phyloP scores from a whole-genome alignment of 2,113 vertebrate species.

The Rattus norvegicus region GRCr8 NC_086022.1:131134001-131134500 shows the following conservation, averaged over 20 bases:
- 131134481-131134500: background rate
- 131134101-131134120: background rate
- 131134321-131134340: background rate
- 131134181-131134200: background rate
- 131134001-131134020: background rate
- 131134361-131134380: slow-evolving; percentile 23
- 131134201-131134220: background rate
- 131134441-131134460: background rate
- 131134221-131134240: background rate
- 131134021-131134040: background rate
- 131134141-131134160: background rate
- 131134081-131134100: background rate
- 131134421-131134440: background rate
- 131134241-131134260: slow-evolving; percentile 21
- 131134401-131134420: background rate
- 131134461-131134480: background rate
- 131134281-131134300: background rate
- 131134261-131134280: slow-evolving; percentile 36
- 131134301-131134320: slow-evolving; percentile 1
- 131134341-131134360: background rate
- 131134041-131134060: background rate
- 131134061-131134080: background rate
- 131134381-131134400: background rate
- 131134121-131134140: background rate
- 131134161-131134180: background rate